These are phyloP conservation scores for Scrobipalpa atriplicella DNA, from an alignment of 2,888 invertebrate species.

Conservation along the genomic window DNA sequence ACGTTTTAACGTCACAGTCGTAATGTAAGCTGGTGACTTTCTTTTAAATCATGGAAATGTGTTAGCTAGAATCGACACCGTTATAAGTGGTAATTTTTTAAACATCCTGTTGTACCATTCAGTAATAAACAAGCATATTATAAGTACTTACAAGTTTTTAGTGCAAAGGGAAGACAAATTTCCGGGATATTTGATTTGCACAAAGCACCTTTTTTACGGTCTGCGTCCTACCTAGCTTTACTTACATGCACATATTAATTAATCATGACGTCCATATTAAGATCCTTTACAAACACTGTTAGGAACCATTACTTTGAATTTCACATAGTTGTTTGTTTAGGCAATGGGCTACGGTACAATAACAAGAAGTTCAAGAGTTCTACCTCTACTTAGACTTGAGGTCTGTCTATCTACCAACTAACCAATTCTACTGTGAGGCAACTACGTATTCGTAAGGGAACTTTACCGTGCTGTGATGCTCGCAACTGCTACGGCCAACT, in stretches of 20 bases:
- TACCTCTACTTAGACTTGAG: slow-evolving; percentile 49
- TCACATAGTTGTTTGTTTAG: slow-evolving; percentile 17
- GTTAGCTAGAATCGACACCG: too few species aligned
- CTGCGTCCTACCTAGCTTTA: background rate
- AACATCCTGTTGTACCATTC: background rate
- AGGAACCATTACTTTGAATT: slow-evolving; percentile 16
- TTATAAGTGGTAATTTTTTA: too few species aligned
- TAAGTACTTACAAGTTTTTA: background rate
- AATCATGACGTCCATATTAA: slow-evolving; percentile 23
- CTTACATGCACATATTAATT: slow-evolving; percentile 21
- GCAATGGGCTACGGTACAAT: slow-evolving; percentile 22
- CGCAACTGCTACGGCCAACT: slow-evolving; percentile 68
- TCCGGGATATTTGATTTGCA: background rate
- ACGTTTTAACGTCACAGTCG: too few species aligned
- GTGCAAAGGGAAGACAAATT: background rate
- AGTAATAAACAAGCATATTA: background rate
- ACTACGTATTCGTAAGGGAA: slow-evolving; percentile 59
- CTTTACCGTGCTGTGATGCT: slow-evolving; percentile 78
- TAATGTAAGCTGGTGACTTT: too few species aligned
- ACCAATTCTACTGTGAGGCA: slow-evolving; percentile 48
- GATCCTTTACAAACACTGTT: slow-evolving; percentile 25
- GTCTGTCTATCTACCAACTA: slow-evolving; percentile 55
- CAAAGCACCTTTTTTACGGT: slow-evolving; percentile 6
- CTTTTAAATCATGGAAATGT: too few species aligned
- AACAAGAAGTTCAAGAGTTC: slow-evolving; percentile 34